These are phyloP conservation scores for Tauraco hartlaubi DNA, from an alignment of 2,797 vertebrate species.

Conservation along the genomic window DNA sequence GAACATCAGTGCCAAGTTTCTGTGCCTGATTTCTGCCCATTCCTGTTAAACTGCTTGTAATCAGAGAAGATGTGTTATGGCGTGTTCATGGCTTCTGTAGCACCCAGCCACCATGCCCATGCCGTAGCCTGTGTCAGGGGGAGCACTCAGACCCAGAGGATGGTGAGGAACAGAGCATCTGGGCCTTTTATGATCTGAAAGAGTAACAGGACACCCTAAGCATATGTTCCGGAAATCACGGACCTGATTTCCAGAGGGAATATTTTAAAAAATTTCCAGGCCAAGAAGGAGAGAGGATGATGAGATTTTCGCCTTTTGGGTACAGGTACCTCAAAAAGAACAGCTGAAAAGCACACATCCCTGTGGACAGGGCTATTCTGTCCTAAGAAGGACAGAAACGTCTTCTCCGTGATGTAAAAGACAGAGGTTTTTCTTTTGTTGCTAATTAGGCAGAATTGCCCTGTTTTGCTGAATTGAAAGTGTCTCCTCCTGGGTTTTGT, in stretches of 20 bases:
- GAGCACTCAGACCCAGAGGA: not conserved
- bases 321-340: not conserved
- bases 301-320: not conserved
- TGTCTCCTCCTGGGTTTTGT: not conserved
- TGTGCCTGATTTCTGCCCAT: not conserved
- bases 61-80: not conserved
- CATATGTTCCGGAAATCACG: not conserved
- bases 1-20: not conserved
- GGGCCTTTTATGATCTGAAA: not conserved
- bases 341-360: not conserved
- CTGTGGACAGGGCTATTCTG: not conserved
- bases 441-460: not conserved
- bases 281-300: not conserved
- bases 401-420: not conserved
- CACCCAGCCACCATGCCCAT: not conserved
- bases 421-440: not conserved
- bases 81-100: not conserved
- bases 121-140: not conserved
- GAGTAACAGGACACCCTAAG: not conserved
- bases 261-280: slow-evolving; percentile 9
- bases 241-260: not conserved
- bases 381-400: not conserved
- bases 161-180: not conserved
- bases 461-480: not conserved
- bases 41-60: not conserved